Evolutionary conservation across 2,888 invertebrate species (phyloP), one percentile per base, ranked within the genome.

Genomic region (Dynastes maya): DNA sequence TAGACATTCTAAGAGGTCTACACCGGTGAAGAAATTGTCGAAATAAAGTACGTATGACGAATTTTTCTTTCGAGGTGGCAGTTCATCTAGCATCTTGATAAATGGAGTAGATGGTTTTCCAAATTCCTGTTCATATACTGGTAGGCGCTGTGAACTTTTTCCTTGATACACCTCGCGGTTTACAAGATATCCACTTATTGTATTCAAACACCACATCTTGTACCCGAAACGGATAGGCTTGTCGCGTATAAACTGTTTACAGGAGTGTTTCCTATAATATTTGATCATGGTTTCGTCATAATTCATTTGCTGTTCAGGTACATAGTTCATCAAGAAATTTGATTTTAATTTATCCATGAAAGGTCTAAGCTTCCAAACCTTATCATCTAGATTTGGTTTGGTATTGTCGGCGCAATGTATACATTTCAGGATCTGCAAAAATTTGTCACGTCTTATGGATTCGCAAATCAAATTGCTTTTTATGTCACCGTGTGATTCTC

Each of bases 201-300:
- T 80, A 79, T 85, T 85, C n/a, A 85, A 63, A 49, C 80, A 82
- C 85, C 85, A 86, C 72, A 84, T 80, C 81, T 87, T 86, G 70
- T 82, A 86, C 3, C 84, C 83, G 81, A 86, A 86, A 45, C 84
- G 74, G 40, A 86, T 86, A 4, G 85, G 85, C 65, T 86, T 87
- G 84, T 1, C 1, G 22, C 22, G 22, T 22, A 22, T 22, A 22
- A 22, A 22, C 22, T 22, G 22, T 53, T 86, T 85, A 64, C 82
- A 85, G 11, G 82, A 61, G 80, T 85, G 84, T 40, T 79, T 67
- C 2, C 84, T 83, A 80, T 81, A 86, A 80, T 86, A 85, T 65
- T 82, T 81, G 3, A 85, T 78, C 83, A 86, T 84, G 11, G 79
- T 79, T 79, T 86, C 84, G 80, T 86, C 85, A 65, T 76, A 81